Percentiles rank a stretch among this genome's conserved stretches.
Conservation (phyloP, 2,113 vertebrate genomes). For the Apeltes quadracus region DNA sequence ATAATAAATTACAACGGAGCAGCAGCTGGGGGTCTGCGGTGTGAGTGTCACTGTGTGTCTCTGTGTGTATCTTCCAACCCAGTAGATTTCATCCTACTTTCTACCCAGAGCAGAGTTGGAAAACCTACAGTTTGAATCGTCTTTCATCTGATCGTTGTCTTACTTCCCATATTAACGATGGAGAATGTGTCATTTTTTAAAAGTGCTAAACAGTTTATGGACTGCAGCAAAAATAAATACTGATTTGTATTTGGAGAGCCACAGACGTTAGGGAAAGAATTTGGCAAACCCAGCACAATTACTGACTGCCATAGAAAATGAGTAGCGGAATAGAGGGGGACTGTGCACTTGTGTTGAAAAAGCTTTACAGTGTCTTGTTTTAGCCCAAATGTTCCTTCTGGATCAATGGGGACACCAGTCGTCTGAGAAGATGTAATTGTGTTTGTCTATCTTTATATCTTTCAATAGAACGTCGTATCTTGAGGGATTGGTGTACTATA, state of each 20-base stretch:
- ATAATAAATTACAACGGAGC: constrained; percentile 76
- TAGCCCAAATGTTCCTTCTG: neutral
- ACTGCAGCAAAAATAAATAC: neutral
- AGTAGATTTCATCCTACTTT: constrained; percentile 18
- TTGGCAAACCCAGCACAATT: constrained; percentile 25
- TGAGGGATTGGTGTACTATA: constrained; percentile 28
- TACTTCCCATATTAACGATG: neutral
- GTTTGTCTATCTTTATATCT: constrained; percentile 14
- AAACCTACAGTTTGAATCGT: neutral
- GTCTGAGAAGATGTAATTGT: neutral
- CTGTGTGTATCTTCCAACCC: neutral
- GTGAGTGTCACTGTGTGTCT: constrained; percentile 29
- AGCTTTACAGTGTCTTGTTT: constrained; percentile 1
- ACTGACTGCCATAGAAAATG: constrained; percentile 10
- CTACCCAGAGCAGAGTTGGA: neutral
- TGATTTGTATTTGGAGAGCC: neutral
- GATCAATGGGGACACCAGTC: constrained; percentile 25
- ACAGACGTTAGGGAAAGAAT: constrained; percentile 8
- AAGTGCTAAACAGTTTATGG: constrained; percentile 8
- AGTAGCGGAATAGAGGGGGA: constrained; percentile 3
- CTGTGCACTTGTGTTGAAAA: neutral
- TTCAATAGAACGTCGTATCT: constrained; percentile 16
- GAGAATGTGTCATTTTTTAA: neutral
- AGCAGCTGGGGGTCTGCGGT: constrained; percentile 76
- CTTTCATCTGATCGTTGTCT: neutral